These are phyloP conservation scores for Capreolus pygargus DNA, from an alignment of 2,113 vertebrate species.

Conservation along the genomic window DNA sequence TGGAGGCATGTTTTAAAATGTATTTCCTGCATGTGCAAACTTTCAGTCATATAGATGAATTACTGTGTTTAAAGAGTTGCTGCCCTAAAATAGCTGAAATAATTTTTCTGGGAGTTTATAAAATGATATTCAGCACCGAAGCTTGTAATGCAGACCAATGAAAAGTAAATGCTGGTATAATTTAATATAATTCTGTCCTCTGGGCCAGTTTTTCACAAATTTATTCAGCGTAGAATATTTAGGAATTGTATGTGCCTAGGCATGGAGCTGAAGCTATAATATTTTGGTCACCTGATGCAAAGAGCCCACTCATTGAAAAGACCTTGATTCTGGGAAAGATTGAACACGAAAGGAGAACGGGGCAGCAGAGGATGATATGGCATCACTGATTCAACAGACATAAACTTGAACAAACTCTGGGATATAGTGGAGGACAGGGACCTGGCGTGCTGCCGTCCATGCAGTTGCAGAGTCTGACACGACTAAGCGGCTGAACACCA, in stretches of 20 bases:
- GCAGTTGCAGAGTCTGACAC: background rate
- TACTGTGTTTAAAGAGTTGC: background rate
- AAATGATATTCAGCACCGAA: background rate
- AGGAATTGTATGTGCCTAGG: background rate
- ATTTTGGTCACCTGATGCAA: background rate
- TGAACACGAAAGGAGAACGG: fast-evolving
- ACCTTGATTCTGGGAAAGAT: background rate
- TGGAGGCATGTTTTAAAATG: background rate
- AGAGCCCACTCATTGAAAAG: background rate
- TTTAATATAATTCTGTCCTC: conserved; percentile 3
- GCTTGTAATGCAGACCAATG: background rate
- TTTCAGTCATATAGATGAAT: conserved; percentile 38
- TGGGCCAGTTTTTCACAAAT: background rate
- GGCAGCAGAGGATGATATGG: background rate
- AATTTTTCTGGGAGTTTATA: conserved; percentile 13
- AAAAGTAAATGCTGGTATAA: background rate
- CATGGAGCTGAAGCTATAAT: background rate
- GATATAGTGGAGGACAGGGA: background rate
- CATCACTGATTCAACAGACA: background rate
- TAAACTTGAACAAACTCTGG: background rate
- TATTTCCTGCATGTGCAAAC: background rate
- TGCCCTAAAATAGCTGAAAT: conserved; percentile 33
- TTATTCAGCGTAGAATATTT: background rate
- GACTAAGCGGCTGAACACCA: background rate
- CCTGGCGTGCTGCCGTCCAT: background rate